These are phyloP conservation scores for Galaxias olidus DNA, from an alignment of 2,797 vertebrate species.

Conservation along the genomic window DNA sequence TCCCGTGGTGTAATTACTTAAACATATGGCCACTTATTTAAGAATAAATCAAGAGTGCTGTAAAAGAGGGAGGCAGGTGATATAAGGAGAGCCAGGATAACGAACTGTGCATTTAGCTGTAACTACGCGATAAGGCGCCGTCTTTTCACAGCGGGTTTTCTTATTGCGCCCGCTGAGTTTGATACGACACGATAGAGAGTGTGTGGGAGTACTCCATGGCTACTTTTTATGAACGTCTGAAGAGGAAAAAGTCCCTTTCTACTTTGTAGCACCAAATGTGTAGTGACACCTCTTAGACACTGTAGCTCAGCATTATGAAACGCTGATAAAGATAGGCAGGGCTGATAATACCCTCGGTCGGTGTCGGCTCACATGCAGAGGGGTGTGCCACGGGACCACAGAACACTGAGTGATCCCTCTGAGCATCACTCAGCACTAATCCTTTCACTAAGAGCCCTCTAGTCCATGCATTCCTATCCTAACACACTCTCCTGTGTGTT, in stretches of 20 bases:
- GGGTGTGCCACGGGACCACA: slow-evolving; percentile 43
- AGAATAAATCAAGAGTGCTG: slow-evolving; percentile 34
- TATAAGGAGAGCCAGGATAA: slow-evolving; percentile 13
- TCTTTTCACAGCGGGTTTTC: too few species aligned
- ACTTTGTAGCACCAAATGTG: too few species aligned
- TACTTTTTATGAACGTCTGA: too few species aligned
- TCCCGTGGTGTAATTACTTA: slow-evolving; percentile 46
- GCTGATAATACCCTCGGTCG: slow-evolving; percentile 25
- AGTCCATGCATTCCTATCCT: slow-evolving; percentile 1
- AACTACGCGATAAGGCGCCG: too few species aligned
- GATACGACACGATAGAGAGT: too few species aligned
- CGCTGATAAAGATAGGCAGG: background rate
- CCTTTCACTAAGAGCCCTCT: slow-evolving; percentile 33
- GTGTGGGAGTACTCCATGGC: too few species aligned
- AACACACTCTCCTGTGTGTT: background rate
- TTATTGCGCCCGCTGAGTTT: too few species aligned
- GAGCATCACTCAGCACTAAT: slow-evolving; percentile 59
- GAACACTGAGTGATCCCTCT: slow-evolving; percentile 55
- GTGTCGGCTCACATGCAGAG: slow-evolving; percentile 24
- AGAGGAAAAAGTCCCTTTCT: too few species aligned
- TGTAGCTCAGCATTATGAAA: too few species aligned
- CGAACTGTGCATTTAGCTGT: too few species aligned
- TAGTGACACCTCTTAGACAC: too few species aligned
- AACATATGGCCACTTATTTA: slow-evolving; percentile 60
- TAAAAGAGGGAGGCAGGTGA: slow-evolving; percentile 19